Conservation (phyloP, 2,888 invertebrate species). For the Cataglyphis cursor region DNA sequence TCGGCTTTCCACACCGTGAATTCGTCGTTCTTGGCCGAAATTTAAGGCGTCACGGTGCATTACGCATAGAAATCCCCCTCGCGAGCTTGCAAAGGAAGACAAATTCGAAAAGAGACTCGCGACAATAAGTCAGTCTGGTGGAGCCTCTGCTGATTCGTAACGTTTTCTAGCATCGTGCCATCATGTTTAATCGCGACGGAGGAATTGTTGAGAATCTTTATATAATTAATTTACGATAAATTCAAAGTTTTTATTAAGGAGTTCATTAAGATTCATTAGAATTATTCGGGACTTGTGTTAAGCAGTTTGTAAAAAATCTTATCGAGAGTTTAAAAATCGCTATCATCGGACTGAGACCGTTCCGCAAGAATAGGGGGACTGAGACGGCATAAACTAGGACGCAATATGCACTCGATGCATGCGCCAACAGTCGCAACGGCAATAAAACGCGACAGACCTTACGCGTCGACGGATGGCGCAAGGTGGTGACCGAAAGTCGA, state of each 20-base stretch:
- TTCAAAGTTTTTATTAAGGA: background rate
- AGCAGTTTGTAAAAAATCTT: background rate
- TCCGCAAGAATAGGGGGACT: background rate
- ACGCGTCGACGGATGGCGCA: conserved; percentile 27
- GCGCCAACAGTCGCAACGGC: conserved; percentile 31
- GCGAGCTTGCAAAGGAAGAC: conserved; percentile 52
- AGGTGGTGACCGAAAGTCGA: conserved; percentile 18
- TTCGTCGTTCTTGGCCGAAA: conserved; percentile 60
- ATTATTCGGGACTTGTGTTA: background rate
- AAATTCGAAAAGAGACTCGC: conserved; percentile 57
- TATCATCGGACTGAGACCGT: background rate
- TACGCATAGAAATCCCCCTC: conserved; percentile 63
- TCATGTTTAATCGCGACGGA: background rate
- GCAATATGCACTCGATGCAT: conserved; percentile 21
- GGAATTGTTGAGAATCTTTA: background rate
- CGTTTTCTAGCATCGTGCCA: conserved; percentile 8
- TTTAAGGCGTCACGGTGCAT: conserved; percentile 80
- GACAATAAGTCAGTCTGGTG: conserved; percentile 39
- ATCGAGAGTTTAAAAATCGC: background rate
- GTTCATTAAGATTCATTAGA: background rate
- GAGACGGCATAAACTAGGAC: background rate
- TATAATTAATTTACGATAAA: background rate
- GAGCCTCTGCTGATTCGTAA: conserved; percentile 27
- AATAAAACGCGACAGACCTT: conserved; percentile 32
- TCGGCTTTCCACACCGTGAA: conserved; percentile 52